A percentile compares a stretch with the other conserved stretches of the same genome.
phyloP scores from a whole-genome alignment of 53 echinoderm and acorn worm species.

The Crossaster papposus region DNA sequence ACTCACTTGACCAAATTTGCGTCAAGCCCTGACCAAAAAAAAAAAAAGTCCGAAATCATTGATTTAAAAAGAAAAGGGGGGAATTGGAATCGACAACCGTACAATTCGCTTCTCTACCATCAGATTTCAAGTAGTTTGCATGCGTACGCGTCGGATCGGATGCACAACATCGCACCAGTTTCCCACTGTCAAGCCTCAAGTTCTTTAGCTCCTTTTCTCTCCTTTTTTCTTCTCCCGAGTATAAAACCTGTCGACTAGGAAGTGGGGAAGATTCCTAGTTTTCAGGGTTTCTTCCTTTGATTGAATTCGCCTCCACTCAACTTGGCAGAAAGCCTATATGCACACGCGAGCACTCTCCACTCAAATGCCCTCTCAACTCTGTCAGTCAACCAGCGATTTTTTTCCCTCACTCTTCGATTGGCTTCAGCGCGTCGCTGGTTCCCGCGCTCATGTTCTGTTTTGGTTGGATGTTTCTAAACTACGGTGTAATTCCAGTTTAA shows the following conservation, averaged over 20 bases:
- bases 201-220: neutral
- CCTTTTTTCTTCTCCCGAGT: neutral
- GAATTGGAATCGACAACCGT: neutral
- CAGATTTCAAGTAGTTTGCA: neutral
- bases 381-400: slow-evolving; percentile 52
- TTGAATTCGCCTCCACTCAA: slow-evolving; percentile 37
- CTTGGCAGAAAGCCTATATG: slow-evolving; percentile 59
- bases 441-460: neutral
- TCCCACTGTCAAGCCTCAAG: neutral
- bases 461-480: no score
- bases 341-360: slow-evolving; percentile 9
- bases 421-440: neutral
- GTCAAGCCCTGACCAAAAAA: neutral
- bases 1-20: slow-evolving; percentile 3
- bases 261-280: neutral
- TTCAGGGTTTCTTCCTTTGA: neutral
- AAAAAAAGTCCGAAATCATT: neutral
- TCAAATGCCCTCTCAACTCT: slow-evolving; percentile 40
- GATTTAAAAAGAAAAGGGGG: neutral
- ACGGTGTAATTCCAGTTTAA: no score
- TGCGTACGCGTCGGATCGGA: neutral
- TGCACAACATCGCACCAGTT: neutral
- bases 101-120: neutral
- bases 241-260: neutral
- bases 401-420: neutral